phyloP scores from a whole-genome alignment of 2,888 invertebrate species.

The Sialis lutaria region DNA sequence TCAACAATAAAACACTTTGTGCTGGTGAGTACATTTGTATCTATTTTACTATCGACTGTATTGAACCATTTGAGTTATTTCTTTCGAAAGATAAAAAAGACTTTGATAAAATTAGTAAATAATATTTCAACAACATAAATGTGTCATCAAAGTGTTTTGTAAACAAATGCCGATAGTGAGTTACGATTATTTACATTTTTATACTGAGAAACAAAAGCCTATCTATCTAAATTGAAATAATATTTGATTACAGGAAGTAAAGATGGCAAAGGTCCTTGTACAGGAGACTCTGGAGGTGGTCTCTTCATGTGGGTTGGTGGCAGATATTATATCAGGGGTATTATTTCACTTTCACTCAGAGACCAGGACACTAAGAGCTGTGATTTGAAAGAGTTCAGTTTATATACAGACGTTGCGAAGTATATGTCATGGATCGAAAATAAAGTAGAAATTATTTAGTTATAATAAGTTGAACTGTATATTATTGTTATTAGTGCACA shows the following conservation, averaged over 20 bases:
- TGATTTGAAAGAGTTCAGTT: slow-evolving; percentile 8
- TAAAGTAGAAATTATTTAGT: neutral
- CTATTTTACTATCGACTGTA: neutral
- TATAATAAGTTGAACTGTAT: too few species aligned
- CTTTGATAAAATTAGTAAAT: too few species aligned
- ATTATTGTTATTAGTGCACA: too few species aligned
- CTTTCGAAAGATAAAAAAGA: too few species aligned
- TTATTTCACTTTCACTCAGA: slow-evolving; percentile 28
- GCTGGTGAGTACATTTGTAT: neutral
- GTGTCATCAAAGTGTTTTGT: neutral
- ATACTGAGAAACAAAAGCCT: neutral
- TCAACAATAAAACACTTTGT: slow-evolving; percentile 11
- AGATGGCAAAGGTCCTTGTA: slow-evolving; percentile 11
- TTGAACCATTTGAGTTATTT: too few species aligned
- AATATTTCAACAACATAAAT: neutral
- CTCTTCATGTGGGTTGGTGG: slow-evolving; percentile 16
- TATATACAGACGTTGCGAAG: slow-evolving; percentile 8
- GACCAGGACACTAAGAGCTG: slow-evolving; percentile 10
- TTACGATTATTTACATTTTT: neutral
- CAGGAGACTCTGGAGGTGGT: slow-evolving; percentile 12
- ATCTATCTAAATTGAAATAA: neutral
- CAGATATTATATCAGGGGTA: slow-evolving; percentile 29
- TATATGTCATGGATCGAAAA: neutral
- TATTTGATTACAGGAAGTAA: slow-evolving; percentile 7
- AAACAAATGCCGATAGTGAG: too few species aligned